phyloP scores from a whole-genome alignment of 2,888 invertebrate genomes.

The Aporophyla nigra region DNA sequence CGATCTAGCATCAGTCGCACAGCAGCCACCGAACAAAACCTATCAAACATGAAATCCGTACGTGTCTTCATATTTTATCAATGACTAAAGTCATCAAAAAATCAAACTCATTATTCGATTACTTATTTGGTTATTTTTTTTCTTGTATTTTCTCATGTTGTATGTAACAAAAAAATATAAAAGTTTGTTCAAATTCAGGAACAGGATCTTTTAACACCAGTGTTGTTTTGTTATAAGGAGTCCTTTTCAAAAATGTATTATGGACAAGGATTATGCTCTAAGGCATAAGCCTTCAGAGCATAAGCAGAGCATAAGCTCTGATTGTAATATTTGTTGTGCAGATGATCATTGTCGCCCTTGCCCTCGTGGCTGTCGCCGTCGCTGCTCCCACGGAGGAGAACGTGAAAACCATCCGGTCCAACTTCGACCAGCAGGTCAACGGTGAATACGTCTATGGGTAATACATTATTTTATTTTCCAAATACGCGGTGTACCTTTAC shows the following conservation, averaged over 20 bases:
- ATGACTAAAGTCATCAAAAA: too few species aligned
- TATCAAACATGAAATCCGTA: conserved; percentile 42
- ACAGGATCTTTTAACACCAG: background rate
- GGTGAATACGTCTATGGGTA: conserved; percentile 36
- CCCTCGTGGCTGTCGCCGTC: conserved; percentile 59
- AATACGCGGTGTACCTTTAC: background rate
- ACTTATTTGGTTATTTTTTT: too few species aligned
- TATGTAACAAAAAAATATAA: background rate
- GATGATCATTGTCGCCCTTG: conserved; percentile 59
- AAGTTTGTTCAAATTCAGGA: background rate
- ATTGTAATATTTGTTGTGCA: conserved; percentile 6
- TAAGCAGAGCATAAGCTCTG: too few species aligned
- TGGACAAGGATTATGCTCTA: background rate
- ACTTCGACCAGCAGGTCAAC: background rate
- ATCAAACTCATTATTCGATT: too few species aligned
- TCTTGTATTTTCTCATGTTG: background rate
- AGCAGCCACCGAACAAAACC: conserved; percentile 17
- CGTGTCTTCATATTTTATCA: background rate
- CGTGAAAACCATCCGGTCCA: background rate
- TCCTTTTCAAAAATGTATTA: background rate
- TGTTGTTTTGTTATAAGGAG: background rate
- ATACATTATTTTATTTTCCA: background rate
- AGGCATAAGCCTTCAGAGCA: too few species aligned
- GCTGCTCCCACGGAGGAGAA: conserved; percentile 25
- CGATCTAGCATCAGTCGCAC: conserved; percentile 22